Base-by-base conservation (phyloP, 37 sponge, comb jelly and placozoan genomes). In the Beroe forskalii region DNA sequence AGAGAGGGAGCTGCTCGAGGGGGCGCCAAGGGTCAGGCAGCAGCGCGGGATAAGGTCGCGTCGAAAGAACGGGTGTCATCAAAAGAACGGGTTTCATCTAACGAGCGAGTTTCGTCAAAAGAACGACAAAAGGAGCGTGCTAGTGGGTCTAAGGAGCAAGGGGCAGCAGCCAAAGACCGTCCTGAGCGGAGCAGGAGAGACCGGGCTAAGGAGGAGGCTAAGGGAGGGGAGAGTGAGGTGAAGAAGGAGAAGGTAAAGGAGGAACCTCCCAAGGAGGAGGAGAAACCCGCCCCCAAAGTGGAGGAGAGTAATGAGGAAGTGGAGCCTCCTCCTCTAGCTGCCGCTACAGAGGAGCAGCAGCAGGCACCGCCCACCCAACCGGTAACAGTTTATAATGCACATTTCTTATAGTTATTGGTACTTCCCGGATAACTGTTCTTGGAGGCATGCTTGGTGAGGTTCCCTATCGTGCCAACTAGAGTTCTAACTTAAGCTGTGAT, bases 161-260 rank as follows among this genome's bases (percentile, higher is more conserved):
- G 72, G 4, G 6, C 55, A 17, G 55, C 55, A 6, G 12, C 72
- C 36, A 69, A 69, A 17, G 89, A 64, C n/a, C 67, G 67, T 17
- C 92, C 61, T 40, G 92, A 89, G 1, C 28, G 41, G 23, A 30
- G 32, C 22, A 36, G 64, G 20, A 89, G 67, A 63, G 48, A 41
- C 17, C 62, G 43, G 22, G 33, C n/a, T 62, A 27, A 44, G 61
- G 62, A 44, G n/a, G 76, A 61, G 37, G n/a, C 61, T 3, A 3
- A 32, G 42, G 40, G 62, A 28, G 36, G 37, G 41, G 67, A 4
- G 90, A 67, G 64, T 64, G 90, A 37, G 32, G 67, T 0, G 62
- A 75, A 42, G 66, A 32, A 41, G 6, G 25, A 62, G 89, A 62
- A 92, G 67, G 61, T n/a, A 23, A 89, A 22, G 17, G 64, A 62